phyloP scores from a whole-genome alignment of 2,113 vertebrate genomes.

The Trematocara macrostoma region DNA sequence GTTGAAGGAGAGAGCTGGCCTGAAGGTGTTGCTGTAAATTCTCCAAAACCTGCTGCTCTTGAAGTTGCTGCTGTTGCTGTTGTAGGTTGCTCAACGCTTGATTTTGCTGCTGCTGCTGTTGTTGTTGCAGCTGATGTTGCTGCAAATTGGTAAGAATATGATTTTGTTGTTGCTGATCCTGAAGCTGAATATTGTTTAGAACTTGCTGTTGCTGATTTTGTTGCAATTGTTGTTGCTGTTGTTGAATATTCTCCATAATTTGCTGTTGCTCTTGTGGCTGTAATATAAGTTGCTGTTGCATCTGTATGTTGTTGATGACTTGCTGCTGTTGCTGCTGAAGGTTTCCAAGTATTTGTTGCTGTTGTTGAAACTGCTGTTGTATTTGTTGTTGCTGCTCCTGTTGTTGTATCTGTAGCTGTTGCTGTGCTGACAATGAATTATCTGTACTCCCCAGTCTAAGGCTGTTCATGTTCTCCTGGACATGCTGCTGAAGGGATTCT shows the following conservation, averaged over 20 bases:
- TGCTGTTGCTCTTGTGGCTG: constrained; percentile 80
- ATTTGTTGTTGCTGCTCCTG: constrained; percentile 46
- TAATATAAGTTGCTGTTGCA: constrained; percentile 69
- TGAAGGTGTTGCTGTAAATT: constrained; percentile 76
- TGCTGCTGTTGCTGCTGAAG: constrained; percentile 63
- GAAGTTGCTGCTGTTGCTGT: constrained; percentile 65
- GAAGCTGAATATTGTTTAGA: constrained; percentile 61
- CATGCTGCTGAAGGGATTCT: constrained; percentile 74
- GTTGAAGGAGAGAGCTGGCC: constrained; percentile 84
- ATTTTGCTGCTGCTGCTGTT: constrained; percentile 50
- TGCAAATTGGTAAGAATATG: constrained; percentile 69
- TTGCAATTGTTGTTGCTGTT: constrained; percentile 56
- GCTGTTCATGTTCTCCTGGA: constrained; percentile 82
- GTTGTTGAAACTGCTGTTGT: constrained; percentile 44
- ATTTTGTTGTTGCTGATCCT: constrained; percentile 68
- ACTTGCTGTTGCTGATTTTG: constrained; percentile 64
- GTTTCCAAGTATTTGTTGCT: constrained; percentile 52
- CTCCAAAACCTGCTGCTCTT: constrained; percentile 74
- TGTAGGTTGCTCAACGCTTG: constrained; percentile 62
- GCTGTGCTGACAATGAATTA: constrained; percentile 77
- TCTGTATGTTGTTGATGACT: constrained; percentile 62
- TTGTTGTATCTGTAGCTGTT: constrained; percentile 74
- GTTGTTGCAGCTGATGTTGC: constrained; percentile 57
- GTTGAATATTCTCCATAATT: constrained; percentile 68
- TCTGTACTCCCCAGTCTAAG: constrained; percentile 82